These are phyloP conservation scores for Montipora foliosa DNA, from an alignment of 64 coral and sea anemone species.

Conservation along the genomic window DNA sequence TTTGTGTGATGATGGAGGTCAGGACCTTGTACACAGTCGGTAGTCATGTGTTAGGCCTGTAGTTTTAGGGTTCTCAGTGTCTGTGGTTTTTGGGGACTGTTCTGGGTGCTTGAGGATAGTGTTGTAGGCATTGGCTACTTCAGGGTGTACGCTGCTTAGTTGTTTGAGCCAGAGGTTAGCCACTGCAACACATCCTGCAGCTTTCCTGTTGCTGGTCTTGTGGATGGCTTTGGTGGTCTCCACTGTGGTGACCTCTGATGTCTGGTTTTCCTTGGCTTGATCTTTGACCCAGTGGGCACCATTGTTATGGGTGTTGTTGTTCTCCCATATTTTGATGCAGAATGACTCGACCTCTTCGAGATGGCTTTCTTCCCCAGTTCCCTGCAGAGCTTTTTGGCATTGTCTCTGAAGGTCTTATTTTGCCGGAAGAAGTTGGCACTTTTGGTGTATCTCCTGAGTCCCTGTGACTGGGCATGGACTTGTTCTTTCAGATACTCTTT, in stretches of 20 bases:
- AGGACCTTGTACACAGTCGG: constrained; percentile 22
- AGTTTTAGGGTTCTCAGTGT: constrained; percentile 23
- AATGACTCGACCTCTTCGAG: not conserved
- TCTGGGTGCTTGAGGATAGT: not conserved
- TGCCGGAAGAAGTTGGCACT: not conserved
- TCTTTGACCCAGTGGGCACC: too few relatives aligned
- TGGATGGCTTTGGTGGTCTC: not conserved
- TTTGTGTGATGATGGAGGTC: not conserved
- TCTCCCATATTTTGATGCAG: too few relatives aligned
- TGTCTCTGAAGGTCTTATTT: not conserved
- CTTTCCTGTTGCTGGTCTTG: too few relatives aligned
- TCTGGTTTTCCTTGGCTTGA: too few relatives aligned
- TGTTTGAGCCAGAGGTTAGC: not conserved
- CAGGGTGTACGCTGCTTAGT: too few relatives aligned
- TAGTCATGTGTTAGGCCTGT: not conserved
- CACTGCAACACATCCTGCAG: not conserved
- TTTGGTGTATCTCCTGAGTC: not conserved
- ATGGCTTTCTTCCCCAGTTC: not conserved
- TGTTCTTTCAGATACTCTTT: not conserved
- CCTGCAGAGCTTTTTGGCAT: not conserved
- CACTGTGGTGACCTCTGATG: too few relatives aligned
- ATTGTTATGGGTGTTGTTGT: too few relatives aligned
- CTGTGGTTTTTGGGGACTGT: not conserved
- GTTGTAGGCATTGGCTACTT: not conserved
- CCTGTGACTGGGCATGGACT: not conserved